These are phyloP conservation scores for Nomada fucata DNA, from an alignment of 2,888 invertebrate species.

Conservation along the genomic window DNA sequence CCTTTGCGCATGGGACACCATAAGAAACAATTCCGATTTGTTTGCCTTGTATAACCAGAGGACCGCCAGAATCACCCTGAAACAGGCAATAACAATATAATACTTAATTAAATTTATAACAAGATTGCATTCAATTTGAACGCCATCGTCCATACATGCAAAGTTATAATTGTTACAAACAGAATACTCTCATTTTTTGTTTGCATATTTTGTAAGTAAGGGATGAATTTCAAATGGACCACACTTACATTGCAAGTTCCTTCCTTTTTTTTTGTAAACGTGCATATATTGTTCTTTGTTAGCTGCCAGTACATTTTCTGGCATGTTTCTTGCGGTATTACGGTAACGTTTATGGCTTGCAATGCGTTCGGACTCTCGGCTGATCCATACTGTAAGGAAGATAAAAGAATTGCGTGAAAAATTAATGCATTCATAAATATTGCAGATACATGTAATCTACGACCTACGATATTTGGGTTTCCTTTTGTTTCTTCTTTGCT, in stretches of 20 bases:
- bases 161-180: no score
- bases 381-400: constrained; percentile 8
- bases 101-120: not conserved
- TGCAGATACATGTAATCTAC: not conserved
- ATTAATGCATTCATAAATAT: not conserved
- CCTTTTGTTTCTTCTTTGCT: no score
- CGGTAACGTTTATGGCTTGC: constrained; percentile 54
- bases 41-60: constrained; percentile 65
- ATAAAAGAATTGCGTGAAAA: not conserved
- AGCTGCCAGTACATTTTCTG: constrained; percentile 36
- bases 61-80: constrained; percentile 74
- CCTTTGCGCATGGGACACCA: constrained; percentile 69
- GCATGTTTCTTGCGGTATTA: constrained; percentile 64
- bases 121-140: not conserved
- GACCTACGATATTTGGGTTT: no score
- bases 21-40: constrained; percentile 77
- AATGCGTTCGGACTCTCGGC: constrained; percentile 62
- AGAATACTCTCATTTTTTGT: no score
- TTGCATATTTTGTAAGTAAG: no score
- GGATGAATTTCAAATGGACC: not conserved
- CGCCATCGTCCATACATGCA: no score
- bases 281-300: constrained; percentile 74
- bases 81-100: not conserved
- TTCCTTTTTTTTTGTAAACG: constrained; percentile 71
- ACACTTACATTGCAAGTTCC: constrained; percentile 78